Conservation (phyloP, 2,797 vertebrate species). For the Ctenochaetus hawaiiensis region DNA sequence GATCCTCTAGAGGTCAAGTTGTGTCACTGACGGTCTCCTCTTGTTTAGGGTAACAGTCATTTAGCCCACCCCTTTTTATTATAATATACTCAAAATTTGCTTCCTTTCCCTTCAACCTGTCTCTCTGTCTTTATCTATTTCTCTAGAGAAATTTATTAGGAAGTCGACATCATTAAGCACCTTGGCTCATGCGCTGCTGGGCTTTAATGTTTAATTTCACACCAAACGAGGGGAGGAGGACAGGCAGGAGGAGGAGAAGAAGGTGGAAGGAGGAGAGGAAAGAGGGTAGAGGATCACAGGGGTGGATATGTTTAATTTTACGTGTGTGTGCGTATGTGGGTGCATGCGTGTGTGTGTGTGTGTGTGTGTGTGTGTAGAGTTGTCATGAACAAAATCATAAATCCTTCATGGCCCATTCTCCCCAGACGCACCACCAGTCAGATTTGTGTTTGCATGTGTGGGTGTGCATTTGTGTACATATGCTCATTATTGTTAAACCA, state of each 20-base stretch:
- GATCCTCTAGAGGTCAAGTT: not conserved
- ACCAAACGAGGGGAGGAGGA: slow-evolving; percentile 57
- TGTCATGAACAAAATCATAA: slow-evolving; percentile 27
- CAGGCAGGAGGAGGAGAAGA: slow-evolving; percentile 6
- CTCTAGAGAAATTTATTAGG: slow-evolving; percentile 59
- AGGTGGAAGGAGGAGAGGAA: slow-evolving; percentile 1
- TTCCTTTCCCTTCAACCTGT: slow-evolving; percentile 3
- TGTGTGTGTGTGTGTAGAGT: slow-evolving; percentile 2
- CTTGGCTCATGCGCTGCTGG: slow-evolving; percentile 59
- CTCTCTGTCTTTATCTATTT: slow-evolving; percentile 40
- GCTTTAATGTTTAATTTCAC: slow-evolving; percentile 73
- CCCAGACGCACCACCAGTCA: slow-evolving; percentile 4
- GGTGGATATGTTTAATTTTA: slow-evolving; percentile 54
- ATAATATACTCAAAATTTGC: slow-evolving; percentile 12
- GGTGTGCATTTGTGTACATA: slow-evolving; percentile 32
- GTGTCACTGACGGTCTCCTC: not conserved
- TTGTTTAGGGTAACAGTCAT: slow-evolving; percentile 15
- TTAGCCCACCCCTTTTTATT: not conserved
- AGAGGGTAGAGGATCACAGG: slow-evolving; percentile 32
- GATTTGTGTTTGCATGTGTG: slow-evolving; percentile 15
- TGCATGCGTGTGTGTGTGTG: not conserved
- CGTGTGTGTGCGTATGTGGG: not conserved
- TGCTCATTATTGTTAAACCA: slow-evolving; percentile 72
- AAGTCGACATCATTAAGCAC: slow-evolving; percentile 67
- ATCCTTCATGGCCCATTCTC: slow-evolving; percentile 8